Evolutionary conservation across 2,113 vertebrate genomes (phyloP).

Genomic region (Zosterops japonicus): DNA sequence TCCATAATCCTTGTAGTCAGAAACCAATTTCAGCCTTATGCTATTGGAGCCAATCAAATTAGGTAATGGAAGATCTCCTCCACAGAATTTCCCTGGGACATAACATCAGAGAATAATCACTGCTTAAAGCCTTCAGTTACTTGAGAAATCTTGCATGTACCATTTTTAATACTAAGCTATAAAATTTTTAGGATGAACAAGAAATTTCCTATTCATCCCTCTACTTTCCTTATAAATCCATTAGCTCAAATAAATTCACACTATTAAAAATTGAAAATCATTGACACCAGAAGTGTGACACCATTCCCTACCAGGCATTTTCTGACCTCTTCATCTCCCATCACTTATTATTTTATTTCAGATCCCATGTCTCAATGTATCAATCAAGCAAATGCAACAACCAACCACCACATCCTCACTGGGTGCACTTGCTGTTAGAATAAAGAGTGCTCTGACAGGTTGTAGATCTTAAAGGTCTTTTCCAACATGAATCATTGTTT

Average conservation of each 20-base stretch:
- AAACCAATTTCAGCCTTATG: conserved; percentile 78
- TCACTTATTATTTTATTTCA: not conserved
- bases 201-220: not conserved
- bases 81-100: conserved; percentile 81
- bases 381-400: not conserved
- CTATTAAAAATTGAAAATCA: not conserved
- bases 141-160: not conserved
- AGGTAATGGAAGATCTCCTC: conserved; percentile 54
- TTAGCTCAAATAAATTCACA: not conserved
- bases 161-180: not conserved
- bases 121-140: not conserved
- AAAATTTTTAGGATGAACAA: not conserved
- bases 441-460: not conserved
- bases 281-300: not conserved
- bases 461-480: not conserved
- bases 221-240: not conserved
- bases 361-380: not conserved
- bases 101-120: not conserved
- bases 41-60: conserved; percentile 72
- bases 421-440: not conserved
- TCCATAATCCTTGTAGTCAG: conserved; percentile 73
- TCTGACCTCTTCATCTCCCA: not conserved
- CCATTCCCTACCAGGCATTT: not conserved
- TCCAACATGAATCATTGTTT: not conserved
- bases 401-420: not conserved